phyloP scores from a whole-genome alignment of 2,888 invertebrate species.

The Erynnis tages region DNA sequence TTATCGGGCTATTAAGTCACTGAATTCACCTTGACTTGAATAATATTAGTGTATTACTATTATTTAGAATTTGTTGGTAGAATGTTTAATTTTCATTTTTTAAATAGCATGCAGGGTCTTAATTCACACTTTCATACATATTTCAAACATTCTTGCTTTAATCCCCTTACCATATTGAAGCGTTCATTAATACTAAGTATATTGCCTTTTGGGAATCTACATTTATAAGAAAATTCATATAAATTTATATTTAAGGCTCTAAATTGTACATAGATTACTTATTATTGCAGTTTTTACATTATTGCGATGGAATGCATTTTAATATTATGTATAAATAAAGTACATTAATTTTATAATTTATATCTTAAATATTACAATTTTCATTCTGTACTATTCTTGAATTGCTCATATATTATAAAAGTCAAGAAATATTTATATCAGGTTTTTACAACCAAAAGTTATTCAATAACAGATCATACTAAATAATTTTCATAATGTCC shows the following conservation, averaged over 20 bases:
- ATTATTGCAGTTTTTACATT: constrained; percentile 12
- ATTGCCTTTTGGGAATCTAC: background rate
- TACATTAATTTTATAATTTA: background rate
- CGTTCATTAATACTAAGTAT: background rate
- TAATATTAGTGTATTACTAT: too few relatives aligned
- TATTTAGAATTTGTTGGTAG: too few relatives aligned
- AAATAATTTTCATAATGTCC: too few relatives aligned
- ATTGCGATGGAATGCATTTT: constrained; percentile 25
- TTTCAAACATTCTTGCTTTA: background rate
- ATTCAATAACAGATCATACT: too few relatives aligned
- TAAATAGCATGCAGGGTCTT: too few relatives aligned
- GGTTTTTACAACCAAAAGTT: too few relatives aligned
- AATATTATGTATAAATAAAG: background rate
- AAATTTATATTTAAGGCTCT: constrained; percentile 15
- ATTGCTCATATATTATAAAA: too few relatives aligned
- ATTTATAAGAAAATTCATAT: constrained; percentile 5
- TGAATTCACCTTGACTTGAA: constrained; percentile 16
- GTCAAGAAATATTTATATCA: too few relatives aligned
- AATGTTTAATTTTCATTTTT: too few relatives aligned
- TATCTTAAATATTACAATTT: background rate
- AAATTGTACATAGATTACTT: constrained; percentile 10
- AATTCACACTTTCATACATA: background rate
- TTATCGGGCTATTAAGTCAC: background rate
- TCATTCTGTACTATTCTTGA: background rate
- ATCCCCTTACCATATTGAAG: constrained; percentile 1